Conservation (phyloP, 2,113 vertebrate genomes). For the Aphyosemion australe region DNA sequence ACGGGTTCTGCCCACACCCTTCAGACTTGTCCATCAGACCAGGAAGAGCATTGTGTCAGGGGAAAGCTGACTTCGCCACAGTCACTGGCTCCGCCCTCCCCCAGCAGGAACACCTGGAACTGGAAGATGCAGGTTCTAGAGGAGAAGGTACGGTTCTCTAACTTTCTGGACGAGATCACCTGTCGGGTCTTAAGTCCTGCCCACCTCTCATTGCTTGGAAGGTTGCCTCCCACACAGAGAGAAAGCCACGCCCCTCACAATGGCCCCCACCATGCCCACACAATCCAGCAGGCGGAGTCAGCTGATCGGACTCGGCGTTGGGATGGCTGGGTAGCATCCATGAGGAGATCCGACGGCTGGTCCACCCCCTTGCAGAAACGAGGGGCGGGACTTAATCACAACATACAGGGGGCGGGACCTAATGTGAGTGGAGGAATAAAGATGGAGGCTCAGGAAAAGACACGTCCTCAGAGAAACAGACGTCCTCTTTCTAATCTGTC, state of each 20-base stretch:
- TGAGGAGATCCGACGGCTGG: slow-evolving; percentile 47
- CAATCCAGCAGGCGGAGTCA: slow-evolving; percentile 21
- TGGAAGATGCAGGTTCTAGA: slow-evolving; percentile 75
- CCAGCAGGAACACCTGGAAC: slow-evolving; percentile 22
- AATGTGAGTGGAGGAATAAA: slow-evolving; percentile 31
- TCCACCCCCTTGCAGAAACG: slow-evolving; percentile 53
- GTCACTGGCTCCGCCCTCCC: slow-evolving; percentile 6
- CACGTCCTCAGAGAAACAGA: slow-evolving; percentile 42
- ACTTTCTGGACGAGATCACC: slow-evolving; percentile 88
- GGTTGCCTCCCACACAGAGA: background rate
- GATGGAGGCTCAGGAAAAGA: slow-evolving; percentile 19
- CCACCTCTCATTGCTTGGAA: slow-evolving; percentile 66
- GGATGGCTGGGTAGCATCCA: slow-evolving; percentile 67
- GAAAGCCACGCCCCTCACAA: slow-evolving; percentile 5
- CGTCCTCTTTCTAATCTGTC: slow-evolving; percentile 12
- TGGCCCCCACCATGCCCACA: background rate
- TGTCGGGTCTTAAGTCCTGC: slow-evolving; percentile 80
- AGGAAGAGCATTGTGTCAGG: background rate
- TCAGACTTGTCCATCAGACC: slow-evolving; percentile 34
- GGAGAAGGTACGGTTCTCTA: slow-evolving; percentile 86
- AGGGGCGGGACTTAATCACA: slow-evolving; percentile 22
- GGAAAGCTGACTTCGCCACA: background rate
- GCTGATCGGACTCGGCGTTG: slow-evolving; percentile 42
- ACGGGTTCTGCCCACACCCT: background rate
- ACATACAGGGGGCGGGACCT: background rate